Conservation (phyloP, 2,113 vertebrate species). For the Dermatemys mawii region DNA sequence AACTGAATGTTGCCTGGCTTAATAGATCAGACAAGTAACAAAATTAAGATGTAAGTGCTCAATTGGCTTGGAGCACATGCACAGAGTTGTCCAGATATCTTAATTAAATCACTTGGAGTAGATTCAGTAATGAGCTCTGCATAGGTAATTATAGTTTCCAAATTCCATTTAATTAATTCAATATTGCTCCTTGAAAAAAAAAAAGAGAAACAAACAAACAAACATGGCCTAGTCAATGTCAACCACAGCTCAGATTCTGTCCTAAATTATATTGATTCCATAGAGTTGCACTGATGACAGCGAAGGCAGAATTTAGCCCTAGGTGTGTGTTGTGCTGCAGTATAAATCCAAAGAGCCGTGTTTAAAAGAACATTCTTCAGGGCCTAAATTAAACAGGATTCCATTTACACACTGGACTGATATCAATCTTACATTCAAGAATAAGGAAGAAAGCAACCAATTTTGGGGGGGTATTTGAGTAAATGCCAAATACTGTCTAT, state of each 20-base stretch:
- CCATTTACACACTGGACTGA: neutral
- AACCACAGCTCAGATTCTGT: rapidly evolving
- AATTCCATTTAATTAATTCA: rapidly evolving
- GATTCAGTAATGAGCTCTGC: neutral
- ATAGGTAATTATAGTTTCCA: rapidly evolving
- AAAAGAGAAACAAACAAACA: neutral
- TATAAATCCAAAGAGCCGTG: neutral
- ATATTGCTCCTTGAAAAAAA: neutral
- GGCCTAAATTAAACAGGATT: neutral
- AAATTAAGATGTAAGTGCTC: rapidly evolving
- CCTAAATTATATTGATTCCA: neutral
- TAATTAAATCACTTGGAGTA: neutral
- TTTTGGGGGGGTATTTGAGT: neutral
- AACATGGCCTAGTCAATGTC: rapidly evolving
- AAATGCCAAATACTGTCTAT: neutral
- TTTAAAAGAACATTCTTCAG: neutral
- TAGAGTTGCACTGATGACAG: neutral
- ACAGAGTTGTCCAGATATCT: neutral
- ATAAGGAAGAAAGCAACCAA: neutral
- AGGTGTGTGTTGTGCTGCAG: neutral
- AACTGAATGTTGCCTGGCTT: neutral
- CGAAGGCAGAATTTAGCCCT: neutral
- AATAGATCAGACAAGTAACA: neutral
- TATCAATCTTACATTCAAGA: neutral
- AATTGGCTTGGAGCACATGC: neutral